Evolutionary conservation across 2,113 vertebrate genomes (phyloP), one percentile per base, ranked within the genome.

Genomic region (Synchiropus splendidus): DNA sequence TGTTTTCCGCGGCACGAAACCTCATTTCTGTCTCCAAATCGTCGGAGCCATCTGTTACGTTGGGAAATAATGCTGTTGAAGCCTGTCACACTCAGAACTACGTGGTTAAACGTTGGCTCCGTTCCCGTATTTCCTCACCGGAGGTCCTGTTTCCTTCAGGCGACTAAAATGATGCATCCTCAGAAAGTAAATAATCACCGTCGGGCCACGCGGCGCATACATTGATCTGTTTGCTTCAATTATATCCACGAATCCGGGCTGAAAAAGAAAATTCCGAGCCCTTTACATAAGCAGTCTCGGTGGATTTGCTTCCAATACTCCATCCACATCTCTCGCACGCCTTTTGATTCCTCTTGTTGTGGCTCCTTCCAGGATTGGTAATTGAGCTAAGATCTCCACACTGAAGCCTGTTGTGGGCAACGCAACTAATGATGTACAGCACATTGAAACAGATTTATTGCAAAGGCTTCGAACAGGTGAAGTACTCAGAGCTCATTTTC

Each of bases 21-120:
- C 30, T 49, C 15, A 30, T 51, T 57, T 50, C 48, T 43, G 14
- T 18, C 43, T 52, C 53, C 39, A 59, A 57, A 62, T 36, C 11
- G 11, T 31, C 13, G 45, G 61, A 47, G 45, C 54, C 42, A 35
- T 47, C 40, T 61, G 47, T 64, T 31, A 56, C 68, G 54, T 48
- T 61, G 62, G 58, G 64, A 68, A 74, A 59, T 54, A 59, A 57
- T 18, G 17, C 62, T 52, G 21, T n/a, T 61, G 49, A 67, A 57
- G 52, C 59, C 65, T 56, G 45, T 55, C 50, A 39, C 41, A 35
- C 44, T 48, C 36, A n/a, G 15, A 13, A 36, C 27, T 16, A 34
- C 17, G 16, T 21, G 41, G 43, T 35, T 5, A 32, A 61, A 48
- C 48, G 30, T 42, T 43, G 38, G 41, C 61, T 51, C 33, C 39